Evolutionary conservation across 2,888 invertebrate species (phyloP).

Genomic region (Uropetala carovei): DNA sequence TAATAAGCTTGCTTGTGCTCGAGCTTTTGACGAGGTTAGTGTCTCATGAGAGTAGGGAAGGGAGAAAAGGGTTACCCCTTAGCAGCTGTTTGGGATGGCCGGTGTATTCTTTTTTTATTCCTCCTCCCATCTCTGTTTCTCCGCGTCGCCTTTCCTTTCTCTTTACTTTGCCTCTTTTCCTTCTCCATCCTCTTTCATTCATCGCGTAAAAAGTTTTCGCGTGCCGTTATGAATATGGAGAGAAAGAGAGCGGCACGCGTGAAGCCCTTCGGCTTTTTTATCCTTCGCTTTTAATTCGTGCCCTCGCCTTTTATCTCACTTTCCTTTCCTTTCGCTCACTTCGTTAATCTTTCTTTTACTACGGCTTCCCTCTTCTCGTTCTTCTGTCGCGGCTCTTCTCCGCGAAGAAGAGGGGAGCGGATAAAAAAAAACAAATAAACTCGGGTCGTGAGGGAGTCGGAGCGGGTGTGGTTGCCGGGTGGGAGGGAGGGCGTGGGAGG

Average conservation of each 20-base stretch:
- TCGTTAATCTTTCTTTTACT: background rate
- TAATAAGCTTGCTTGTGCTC: constrained; percentile 37
- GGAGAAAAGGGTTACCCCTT: background rate
- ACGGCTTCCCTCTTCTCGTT: background rate
- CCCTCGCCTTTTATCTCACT: background rate
- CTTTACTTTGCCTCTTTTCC: background rate
- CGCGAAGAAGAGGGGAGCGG: background rate
- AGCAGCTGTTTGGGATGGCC: constrained; percentile 2
- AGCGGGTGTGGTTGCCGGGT: background rate
- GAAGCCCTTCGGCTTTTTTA: background rate
- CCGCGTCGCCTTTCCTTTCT: background rate
- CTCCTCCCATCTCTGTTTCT: background rate
- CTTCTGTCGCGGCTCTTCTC: background rate
- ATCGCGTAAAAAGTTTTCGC: background rate
- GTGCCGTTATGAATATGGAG: background rate
- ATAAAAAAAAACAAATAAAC: background rate
- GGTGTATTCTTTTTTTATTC: constrained; percentile 5
- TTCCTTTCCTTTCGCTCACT: background rate
- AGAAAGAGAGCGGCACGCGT: background rate
- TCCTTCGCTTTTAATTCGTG: background rate
- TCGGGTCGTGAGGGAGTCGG: background rate
- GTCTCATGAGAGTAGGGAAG: background rate
- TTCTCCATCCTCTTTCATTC: background rate
- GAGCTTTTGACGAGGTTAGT: constrained; percentile 38
- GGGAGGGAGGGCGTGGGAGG: background rate